These are phyloP conservation scores for Gymnothorax javanicus DNA, from an alignment of 2,797 vertebrate genomes.

Conservation along the genomic window DNA sequence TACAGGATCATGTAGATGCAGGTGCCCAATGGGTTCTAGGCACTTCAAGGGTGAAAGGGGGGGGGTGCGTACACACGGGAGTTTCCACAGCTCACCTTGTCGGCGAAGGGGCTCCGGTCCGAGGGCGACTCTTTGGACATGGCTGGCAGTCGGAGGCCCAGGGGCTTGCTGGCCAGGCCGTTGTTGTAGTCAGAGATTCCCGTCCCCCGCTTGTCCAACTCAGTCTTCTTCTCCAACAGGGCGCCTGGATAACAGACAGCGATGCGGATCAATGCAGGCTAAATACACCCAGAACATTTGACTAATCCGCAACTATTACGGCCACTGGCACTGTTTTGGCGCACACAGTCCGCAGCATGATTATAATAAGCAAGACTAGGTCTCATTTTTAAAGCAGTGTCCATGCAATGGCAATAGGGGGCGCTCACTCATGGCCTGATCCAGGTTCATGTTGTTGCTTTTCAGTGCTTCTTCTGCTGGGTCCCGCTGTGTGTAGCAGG, in stretches of 20 bases:
- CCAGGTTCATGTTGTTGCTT: constrained; percentile 98
- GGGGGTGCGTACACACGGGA: background rate
- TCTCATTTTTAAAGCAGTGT: background rate
- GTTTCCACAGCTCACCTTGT: constrained; percentile 78
- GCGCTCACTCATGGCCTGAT: constrained; percentile 98
- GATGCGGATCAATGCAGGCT: background rate
- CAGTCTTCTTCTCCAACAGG: constrained; percentile 98
- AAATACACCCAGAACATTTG: background rate
- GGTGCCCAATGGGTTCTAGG: too few relatives aligned
- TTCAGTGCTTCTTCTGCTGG: constrained; percentile 98
- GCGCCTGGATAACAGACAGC: constrained; percentile 74
- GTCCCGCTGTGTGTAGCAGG: constrained; percentile 88
- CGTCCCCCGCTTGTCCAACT: constrained; percentile 96
- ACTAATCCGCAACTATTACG: too few relatives aligned
- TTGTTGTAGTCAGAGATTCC: constrained; percentile 95
- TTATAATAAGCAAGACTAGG: too few relatives aligned
- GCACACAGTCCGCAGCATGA: too few relatives aligned
- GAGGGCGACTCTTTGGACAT: constrained; percentile 97
- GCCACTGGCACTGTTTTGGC: too few relatives aligned
- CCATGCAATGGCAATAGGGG: background rate
- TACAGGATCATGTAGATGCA: too few relatives aligned
- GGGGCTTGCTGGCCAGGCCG: constrained; percentile 89
- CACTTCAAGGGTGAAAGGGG: background rate
- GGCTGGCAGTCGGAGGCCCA: constrained; percentile 87
- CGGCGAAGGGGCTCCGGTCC: constrained; percentile 90